These are phyloP conservation scores for Glareola pratincola DNA, from an alignment of 2,113 vertebrate species.

Conservation along the genomic window DNA sequence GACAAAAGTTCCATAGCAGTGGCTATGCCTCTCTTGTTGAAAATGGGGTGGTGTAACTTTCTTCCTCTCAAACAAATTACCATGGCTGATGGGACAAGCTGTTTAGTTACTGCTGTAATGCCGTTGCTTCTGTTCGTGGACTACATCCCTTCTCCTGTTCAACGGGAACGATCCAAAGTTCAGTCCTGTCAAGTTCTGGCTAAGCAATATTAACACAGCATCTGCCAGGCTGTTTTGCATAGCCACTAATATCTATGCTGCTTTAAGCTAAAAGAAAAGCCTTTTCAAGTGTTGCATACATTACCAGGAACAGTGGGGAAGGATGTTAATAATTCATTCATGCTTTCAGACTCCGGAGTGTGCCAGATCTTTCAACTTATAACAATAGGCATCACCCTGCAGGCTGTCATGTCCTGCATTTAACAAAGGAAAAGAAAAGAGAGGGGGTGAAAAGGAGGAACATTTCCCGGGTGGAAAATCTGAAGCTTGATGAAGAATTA, in stretches of 20 bases:
- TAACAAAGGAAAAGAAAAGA: constrained; percentile 24
- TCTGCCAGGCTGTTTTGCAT: constrained; percentile 26
- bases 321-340: constrained; percentile 67
- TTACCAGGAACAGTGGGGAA: constrained; percentile 48
- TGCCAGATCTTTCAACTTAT: constrained; percentile 58
- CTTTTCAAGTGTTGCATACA: constrained; percentile 51
- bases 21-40: neutral
- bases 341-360: constrained; percentile 34
- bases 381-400: constrained; percentile 56
- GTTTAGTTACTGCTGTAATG: neutral
- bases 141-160: neutral
- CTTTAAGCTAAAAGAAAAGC: constrained; percentile 34
- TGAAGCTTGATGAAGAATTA: constrained; percentile 58
- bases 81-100: neutral
- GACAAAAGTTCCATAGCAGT: neutral
- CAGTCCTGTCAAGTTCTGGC: neutral
- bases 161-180: neutral
- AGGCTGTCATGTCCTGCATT: constrained; percentile 41
- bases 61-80: neutral
- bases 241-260: neutral
- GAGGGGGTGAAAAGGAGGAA: neutral
- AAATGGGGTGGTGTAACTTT: neutral
- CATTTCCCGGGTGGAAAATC: constrained; percentile 39
- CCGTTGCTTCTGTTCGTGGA: neutral
- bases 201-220: neutral